phyloP scores from a whole-genome alignment of 92 coral and sea anemone genomes.

The Epizoanthus stellaris region DNA sequence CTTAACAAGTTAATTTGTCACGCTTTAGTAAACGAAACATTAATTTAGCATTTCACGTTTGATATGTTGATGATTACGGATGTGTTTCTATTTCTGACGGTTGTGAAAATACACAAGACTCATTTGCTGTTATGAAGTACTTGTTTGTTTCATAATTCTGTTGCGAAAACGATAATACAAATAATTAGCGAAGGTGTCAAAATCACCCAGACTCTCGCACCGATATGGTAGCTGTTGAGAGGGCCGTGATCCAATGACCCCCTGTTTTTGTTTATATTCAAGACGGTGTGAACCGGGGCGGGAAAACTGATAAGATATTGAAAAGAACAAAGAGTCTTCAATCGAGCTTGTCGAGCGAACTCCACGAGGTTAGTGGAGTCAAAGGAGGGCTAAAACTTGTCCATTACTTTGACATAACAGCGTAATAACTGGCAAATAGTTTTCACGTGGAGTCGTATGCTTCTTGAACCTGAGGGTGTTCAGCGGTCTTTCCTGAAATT shows the following conservation, averaged over 20 bases:
- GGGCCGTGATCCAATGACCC: constrained; percentile 14
- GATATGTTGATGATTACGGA: background rate
- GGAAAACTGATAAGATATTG: background rate
- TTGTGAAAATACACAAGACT: background rate
- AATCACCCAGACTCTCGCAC: background rate
- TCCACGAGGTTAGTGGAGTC: background rate
- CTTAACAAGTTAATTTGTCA: background rate
- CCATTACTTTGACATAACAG: background rate
- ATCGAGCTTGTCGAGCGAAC: background rate
- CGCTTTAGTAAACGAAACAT: background rate
- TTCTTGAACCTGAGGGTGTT: background rate
- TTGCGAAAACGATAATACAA: background rate
- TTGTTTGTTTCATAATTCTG: background rate
- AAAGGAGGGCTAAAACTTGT: constrained; percentile 14
- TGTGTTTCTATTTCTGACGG: background rate
- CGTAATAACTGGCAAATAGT: background rate
- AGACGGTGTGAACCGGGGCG: constrained; percentile 16
- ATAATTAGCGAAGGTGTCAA: background rate
- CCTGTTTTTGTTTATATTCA: constrained; percentile 11
- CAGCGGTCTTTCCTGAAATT: background rate
- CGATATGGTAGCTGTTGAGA: constrained; percentile 2
- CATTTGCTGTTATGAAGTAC: background rate
- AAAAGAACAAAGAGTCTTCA: constrained; percentile 2
- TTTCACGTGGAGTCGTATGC: background rate
- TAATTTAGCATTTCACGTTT: background rate